Evolutionary conservation across 2,113 vertebrate genomes (phyloP), one percentile per base, ranked within the genome.

Genomic region (Merops nubicus): DNA sequence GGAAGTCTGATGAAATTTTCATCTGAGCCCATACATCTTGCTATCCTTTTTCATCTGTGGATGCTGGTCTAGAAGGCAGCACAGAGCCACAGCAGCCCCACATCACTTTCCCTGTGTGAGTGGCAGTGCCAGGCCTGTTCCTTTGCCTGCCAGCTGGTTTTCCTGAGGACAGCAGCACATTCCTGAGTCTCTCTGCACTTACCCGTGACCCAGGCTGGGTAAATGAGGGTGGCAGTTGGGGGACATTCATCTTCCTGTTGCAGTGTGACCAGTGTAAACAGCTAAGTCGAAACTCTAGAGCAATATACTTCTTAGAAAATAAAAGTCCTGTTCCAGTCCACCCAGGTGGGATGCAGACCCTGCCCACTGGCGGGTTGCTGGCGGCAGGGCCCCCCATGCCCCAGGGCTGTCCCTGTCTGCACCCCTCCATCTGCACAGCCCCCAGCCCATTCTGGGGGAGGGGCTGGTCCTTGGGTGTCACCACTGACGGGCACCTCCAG

Each of bases 141-240:
- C 72, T 34, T 48, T 11, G 0, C 47, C 56, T 28, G 34, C n/a
- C n/a, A 1, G 4, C 17, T 14, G 22, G 8, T 43, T 57, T 51
- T 28, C 23, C 59, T 22, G 1, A 3, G 36, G 57, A 40, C 1
- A 2, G 31, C 50, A 42, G 62, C 4, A 2, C 0, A 0, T 29
- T 4, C 2, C 36, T 1, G 1, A 81, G 77, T 33, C 31, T 23
- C 31, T 15, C 17, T 5, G 15, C 8, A 1, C 31, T 15, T 15
- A 13, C 8, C 31, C 2, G 3, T 5, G 1, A 29, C 15, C 36
- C 5, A 23, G 60, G 51, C 33, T 28, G 31, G 20, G 29, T 21
- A 17, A 31, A 21, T 1, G 29, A 28, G 36, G 19, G 65, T 31
- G 28, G 56, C 18, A 14, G 28, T 7, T 4, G 10, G 45, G 47